phyloP scores from a whole-genome alignment of 2,888 invertebrate genomes.

The Brachypalpus laphriformis region DNA sequence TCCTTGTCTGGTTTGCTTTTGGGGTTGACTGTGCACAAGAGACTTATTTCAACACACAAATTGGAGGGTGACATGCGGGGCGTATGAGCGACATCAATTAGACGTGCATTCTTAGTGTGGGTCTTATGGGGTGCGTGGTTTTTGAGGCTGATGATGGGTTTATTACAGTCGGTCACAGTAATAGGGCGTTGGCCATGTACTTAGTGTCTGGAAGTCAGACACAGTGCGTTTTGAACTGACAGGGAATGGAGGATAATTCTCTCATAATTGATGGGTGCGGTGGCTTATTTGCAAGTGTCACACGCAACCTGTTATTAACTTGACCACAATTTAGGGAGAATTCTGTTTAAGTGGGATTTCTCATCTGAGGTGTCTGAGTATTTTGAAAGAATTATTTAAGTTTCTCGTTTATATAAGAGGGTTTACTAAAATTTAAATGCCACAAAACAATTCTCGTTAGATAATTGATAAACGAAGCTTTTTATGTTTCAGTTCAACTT shows the following conservation, averaged over 20 bases:
- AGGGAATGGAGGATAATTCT: slow-evolving; percentile 18
- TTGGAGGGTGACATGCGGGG: slow-evolving; percentile 1
- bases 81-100: slow-evolving; percentile 59
- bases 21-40: slow-evolving; percentile 35
- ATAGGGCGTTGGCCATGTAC: slow-evolving; percentile 11
- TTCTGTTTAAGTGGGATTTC: not conserved
- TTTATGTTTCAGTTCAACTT: too few species aligned
- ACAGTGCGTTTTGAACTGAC: not conserved
- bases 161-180: slow-evolving; percentile 8
- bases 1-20: slow-evolving; percentile 26
- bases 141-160: not conserved
- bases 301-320: slow-evolving; percentile 33
- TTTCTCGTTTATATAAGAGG: not conserved
- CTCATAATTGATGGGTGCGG: slow-evolving; percentile 43
- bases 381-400: not conserved
- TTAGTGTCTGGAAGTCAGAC: not conserved
- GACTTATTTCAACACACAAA: slow-evolving; percentile 22
- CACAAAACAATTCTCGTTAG: too few species aligned
- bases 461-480: too few species aligned
- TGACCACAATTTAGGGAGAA: not conserved
- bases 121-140: not conserved
- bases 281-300: slow-evolving; percentile 38
- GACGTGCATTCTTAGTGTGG: not conserved
- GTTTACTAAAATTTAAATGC: too few species aligned
- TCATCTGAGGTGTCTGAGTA: slow-evolving; percentile 1